Evolutionary conservation across 2,113 vertebrate species (phyloP).

Genomic region (Vidua chalybeata): DNA sequence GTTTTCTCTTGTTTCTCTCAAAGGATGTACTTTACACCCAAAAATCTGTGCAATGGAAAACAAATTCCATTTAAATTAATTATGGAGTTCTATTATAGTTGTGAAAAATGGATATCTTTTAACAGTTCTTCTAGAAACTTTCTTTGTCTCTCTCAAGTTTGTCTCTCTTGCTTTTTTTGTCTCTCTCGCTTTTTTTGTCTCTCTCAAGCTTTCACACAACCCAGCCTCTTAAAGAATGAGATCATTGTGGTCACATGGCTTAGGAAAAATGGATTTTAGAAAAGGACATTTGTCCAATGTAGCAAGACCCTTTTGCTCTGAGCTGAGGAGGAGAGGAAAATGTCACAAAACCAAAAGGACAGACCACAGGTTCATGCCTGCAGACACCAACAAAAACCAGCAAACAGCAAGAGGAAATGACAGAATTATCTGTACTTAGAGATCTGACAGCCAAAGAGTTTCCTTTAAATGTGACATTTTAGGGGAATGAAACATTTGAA

Average conservation of each 20-base stretch:
- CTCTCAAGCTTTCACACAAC: neutral
- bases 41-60: constrained; percentile 39
- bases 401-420: neutral
- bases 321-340: neutral
- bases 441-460: neutral
- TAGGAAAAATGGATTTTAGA: neutral
- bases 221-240: neutral
- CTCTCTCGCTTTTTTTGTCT: neutral
- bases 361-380: neutral
- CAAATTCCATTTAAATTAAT: constrained; percentile 61
- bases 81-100: constrained; percentile 28
- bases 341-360: neutral
- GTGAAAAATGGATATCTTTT: constrained; percentile 1
- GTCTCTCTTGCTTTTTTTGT: no score
- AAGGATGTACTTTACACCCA: constrained; percentile 32
- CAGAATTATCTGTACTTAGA: neutral
- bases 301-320: neutral
- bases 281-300: neutral
- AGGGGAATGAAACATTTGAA: neutral
- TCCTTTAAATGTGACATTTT: neutral
- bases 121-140: constrained; percentile 17
- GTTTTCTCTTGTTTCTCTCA: constrained; percentile 48
- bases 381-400: neutral
- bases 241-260: neutral
- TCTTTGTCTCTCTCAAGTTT: neutral